Evolutionary conservation across 2,888 invertebrate genomes (phyloP), one percentile per base, ranked within the genome.

Genomic region (Coronaproctus castanopsis): DNA sequence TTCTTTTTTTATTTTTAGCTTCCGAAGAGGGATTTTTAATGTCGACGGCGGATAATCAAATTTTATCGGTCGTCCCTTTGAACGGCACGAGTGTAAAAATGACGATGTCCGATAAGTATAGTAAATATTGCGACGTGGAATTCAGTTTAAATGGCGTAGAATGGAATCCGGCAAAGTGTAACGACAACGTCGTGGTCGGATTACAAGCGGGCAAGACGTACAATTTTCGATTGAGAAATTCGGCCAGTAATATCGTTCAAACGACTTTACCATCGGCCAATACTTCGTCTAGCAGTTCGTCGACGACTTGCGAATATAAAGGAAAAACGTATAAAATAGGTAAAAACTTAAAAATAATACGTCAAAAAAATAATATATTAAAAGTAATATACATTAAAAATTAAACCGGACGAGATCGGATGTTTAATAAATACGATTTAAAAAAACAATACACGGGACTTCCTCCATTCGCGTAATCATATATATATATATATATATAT

Each of bases 61-160:
- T 65, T 36, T 24, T 62, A 18, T 66, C 69, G 14, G 72, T 72
- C 53, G 69, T 70, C 57, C 71, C 69, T 57, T 62, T 73, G 2
- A 76, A 76, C 64, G 65, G 66, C 2, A 70, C 73, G 2, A 67
- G 72, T 0, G 71, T 74, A 50, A 68, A 70, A 57, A 64, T 76
- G 54, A 71, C 73, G 57, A 71, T 75, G 56, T 71, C 73, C 24
- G 67, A 69, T 2, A 68, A 69, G 64, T n/a, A n/a, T n/a, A 64
- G 70, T 20, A 70, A 69, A 57, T 69, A 66, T 52, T 63, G 67
- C 55, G 68, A 71, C 8, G 69, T 75, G 5, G 75, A 76, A 66
- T 65, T 72, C 1, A 74, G 74, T 62, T 19, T 52, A 36, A 73
- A 76, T 64, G 71, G 72, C 63, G 66, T 65, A 20, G 72, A 72